These are phyloP conservation scores for Xylota sylvarum DNA, from an alignment of 2,888 invertebrate species.

Conservation along the genomic window DNA sequence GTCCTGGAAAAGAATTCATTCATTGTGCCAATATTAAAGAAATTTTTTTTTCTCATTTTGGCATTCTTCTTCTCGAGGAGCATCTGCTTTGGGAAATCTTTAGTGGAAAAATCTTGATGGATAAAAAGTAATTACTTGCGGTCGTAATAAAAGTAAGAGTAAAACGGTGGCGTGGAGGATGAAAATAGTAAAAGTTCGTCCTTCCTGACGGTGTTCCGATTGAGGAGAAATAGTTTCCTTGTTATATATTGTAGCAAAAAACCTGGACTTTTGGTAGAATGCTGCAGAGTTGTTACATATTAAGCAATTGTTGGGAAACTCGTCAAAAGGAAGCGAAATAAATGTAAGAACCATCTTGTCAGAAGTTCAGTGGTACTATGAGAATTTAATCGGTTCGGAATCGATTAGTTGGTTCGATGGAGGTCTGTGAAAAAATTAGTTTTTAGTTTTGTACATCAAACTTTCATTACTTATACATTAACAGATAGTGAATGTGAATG, in stretches of 20 bases:
- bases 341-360: too few species aligned
- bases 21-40: constrained; percentile 22
- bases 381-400: too few species aligned
- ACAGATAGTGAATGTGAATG: too few species aligned
- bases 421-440: too few species aligned
- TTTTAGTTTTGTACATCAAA: too few species aligned
- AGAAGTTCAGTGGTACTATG: too few species aligned
- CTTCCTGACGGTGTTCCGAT: constrained; percentile 45
- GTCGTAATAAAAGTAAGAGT: constrained; percentile 31
- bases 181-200: constrained; percentile 46
- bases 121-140: constrained; percentile 60
- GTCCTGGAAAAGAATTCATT: constrained; percentile 44
- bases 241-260: constrained; percentile 1
- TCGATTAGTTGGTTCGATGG: too few species aligned
- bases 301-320: neutral
- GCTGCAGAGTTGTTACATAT: neutral
- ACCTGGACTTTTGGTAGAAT: neutral
- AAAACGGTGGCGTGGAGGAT: neutral
- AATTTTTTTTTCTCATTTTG: constrained; percentile 6
- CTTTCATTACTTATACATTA: too few species aligned
- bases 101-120: constrained; percentile 27
- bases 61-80: constrained; percentile 10
- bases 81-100: constrained; percentile 11
- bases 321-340: neutral
- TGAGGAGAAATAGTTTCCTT: neutral